These are phyloP conservation scores for Leptinotarsa rubiginosa DNA, from an alignment of 2,888 invertebrate species.

Conservation along the genomic window DNA sequence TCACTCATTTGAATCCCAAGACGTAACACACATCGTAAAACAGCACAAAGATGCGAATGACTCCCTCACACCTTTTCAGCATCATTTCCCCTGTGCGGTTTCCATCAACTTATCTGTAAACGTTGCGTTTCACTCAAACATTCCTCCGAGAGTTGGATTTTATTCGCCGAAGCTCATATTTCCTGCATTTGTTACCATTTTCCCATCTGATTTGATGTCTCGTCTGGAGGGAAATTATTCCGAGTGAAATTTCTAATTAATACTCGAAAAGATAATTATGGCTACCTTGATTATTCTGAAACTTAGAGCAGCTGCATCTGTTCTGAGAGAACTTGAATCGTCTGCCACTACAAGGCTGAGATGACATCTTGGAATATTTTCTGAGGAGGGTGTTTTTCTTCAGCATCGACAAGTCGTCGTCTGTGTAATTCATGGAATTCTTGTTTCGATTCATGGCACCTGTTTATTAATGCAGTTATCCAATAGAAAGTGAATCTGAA, in stretches of 20 bases:
- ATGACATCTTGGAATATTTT: background rate
- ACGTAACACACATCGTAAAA: background rate
- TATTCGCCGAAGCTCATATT: constrained; percentile 18
- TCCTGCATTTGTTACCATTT: constrained; percentile 3
- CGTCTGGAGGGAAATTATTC: constrained; percentile 34
- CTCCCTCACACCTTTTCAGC: background rate
- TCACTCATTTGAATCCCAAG: background rate
- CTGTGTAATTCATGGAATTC: too few species aligned
- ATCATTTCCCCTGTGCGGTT: background rate
- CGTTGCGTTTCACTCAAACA: background rate
- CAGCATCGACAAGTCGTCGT: too few species aligned
- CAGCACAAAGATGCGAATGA: background rate
- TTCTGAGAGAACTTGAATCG: background rate
- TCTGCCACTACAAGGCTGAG: background rate
- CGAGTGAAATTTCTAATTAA: constrained; percentile 26
- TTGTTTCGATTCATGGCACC: too few species aligned
- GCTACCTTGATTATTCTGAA: constrained; percentile 26
- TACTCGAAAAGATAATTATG: constrained; percentile 30
- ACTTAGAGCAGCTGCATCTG: constrained; percentile 1
- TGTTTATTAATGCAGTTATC: too few species aligned
- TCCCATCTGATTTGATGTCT: constrained; percentile 20
- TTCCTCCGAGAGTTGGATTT: constrained; percentile 3
- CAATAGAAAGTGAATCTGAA: too few species aligned
- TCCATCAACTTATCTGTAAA: background rate
- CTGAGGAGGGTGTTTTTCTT: background rate